These are phyloP conservation scores for Stegodyphus mimosarum DNA, from an alignment of 1,140 invertebrate species.

Conservation along the genomic window DNA sequence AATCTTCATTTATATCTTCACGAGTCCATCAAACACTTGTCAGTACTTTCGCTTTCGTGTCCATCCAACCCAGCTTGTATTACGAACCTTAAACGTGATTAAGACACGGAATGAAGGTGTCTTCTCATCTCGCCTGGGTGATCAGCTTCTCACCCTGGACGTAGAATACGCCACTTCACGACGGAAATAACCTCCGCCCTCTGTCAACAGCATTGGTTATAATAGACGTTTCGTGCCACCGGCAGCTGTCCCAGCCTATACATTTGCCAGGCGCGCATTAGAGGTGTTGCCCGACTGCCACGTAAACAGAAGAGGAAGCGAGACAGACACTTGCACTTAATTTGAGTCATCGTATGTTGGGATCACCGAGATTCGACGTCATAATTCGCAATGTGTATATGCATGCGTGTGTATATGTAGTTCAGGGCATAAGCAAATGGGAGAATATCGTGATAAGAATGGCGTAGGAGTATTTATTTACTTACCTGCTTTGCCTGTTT, in stretches of 20 bases:
- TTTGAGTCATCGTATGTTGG: not conserved
- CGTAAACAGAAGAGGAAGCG: not conserved
- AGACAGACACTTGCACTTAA: not conserved
- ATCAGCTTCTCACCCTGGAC: too few relatives aligned
- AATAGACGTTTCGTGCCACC: constrained; percentile 1
- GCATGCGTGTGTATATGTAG: not conserved
- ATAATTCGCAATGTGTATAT: not conserved
- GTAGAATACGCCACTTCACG: too few relatives aligned
- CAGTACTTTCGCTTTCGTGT: too few relatives aligned
- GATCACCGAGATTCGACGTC: not conserved
- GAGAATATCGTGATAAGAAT: constrained; percentile 4
- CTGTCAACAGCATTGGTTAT: constrained; percentile 1
- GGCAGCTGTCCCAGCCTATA: not conserved
- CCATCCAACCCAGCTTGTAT: too few relatives aligned
- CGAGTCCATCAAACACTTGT: too few relatives aligned
- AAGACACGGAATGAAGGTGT: too few relatives aligned
- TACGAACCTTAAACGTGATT: too few relatives aligned
- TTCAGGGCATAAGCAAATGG: not conserved
- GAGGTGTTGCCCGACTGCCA: not conserved
- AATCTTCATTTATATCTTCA: too few relatives aligned
- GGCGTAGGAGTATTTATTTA: not conserved
- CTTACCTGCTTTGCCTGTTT: not conserved
- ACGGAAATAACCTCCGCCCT: not conserved
- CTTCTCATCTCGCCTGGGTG: too few relatives aligned
- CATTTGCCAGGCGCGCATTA: not conserved